phyloP scores from a whole-genome alignment of 2,113 vertebrate genomes.

The Vimba vimba region DNA sequence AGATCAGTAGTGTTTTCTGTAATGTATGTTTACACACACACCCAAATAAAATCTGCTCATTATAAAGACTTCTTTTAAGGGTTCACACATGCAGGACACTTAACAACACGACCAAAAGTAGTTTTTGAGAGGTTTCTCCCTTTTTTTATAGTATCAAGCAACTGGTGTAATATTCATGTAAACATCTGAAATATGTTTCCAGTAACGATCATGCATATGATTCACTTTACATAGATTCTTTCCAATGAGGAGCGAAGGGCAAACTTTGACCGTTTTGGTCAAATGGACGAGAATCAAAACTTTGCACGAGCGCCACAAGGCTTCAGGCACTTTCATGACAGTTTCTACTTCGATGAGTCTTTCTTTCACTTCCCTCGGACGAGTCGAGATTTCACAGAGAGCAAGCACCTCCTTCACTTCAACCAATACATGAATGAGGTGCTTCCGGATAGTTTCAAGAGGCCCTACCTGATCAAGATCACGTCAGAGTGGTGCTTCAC shows the following conservation, averaged over 20 bases:
- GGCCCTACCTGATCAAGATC: slow-evolving; percentile 94
- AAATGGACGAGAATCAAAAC: slow-evolving; percentile 85
- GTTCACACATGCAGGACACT: background rate
- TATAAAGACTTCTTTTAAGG: background rate
- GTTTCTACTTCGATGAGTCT: slow-evolving; percentile 93
- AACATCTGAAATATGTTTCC: background rate
- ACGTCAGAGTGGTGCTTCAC: slow-evolving; percentile 96
- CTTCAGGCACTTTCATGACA: slow-evolving; percentile 87
- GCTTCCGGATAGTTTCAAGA: slow-evolving; percentile 89
- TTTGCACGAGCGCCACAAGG: slow-evolving; percentile 79
- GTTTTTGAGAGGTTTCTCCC: no score
- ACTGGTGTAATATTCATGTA: background rate
- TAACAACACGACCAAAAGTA: no score
- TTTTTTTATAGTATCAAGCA: no score
- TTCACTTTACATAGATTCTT: slow-evolving; percentile 79
- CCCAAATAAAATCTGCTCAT: background rate
- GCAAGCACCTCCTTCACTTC: slow-evolving; percentile 89
- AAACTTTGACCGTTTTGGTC: slow-evolving; percentile 89
- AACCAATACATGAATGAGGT: slow-evolving; percentile 88
- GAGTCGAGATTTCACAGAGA: slow-evolving; percentile 83
- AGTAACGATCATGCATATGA: background rate
- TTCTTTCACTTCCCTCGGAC: slow-evolving; percentile 93
- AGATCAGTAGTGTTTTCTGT: background rate
- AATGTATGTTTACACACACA: background rate
- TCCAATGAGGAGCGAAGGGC: slow-evolving; percentile 89